Percentiles rank a stretch among this genome's conserved stretches.
Evolutionary conservation across 2,888 invertebrate species (phyloP).

Genomic region (Monopis laevigella): DNA sequence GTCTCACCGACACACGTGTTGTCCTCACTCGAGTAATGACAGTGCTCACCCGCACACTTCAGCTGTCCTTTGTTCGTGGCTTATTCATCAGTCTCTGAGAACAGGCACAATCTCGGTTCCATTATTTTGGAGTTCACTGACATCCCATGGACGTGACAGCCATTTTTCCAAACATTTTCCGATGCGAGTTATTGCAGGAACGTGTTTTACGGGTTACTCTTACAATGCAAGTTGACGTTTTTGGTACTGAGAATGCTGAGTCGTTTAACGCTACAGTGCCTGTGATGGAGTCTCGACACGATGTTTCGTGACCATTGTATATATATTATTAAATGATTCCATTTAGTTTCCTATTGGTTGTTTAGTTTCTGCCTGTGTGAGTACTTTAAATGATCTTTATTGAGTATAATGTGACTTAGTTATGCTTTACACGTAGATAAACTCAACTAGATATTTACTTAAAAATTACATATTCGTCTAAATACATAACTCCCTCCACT

Average conservation of each 20-base stretch:
- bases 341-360: too few species aligned
- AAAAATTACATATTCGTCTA: too few species aligned
- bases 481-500: too few species aligned
- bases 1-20: too few species aligned
- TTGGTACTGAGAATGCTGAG: constrained; percentile 31
- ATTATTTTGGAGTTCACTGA: constrained; percentile 55
- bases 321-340: too few species aligned
- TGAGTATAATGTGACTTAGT: too few species aligned
- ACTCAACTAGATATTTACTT: too few species aligned
- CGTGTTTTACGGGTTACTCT: constrained; percentile 45
- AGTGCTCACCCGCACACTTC: constrained; percentile 27
- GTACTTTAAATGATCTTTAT: too few species aligned
- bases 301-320: constrained; percentile 6
- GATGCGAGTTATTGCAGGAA: constrained; percentile 21
- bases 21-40: too few species aligned
- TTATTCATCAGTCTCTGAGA: constrained; percentile 58
- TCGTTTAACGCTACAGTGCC: constrained; percentile 13
- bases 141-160: constrained; percentile 33
- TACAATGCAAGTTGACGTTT: constrained; percentile 23
- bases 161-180: constrained; percentile 39
- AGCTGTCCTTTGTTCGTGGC: constrained; percentile 42
- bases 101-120: constrained; percentile 41
- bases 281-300: constrained; percentile 1
- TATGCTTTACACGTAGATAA: too few species aligned
- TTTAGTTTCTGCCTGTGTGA: too few species aligned